These are phyloP conservation scores for Limosa lapponica DNA, from an alignment of 2,797 vertebrate genomes.

Conservation along the genomic window DNA sequence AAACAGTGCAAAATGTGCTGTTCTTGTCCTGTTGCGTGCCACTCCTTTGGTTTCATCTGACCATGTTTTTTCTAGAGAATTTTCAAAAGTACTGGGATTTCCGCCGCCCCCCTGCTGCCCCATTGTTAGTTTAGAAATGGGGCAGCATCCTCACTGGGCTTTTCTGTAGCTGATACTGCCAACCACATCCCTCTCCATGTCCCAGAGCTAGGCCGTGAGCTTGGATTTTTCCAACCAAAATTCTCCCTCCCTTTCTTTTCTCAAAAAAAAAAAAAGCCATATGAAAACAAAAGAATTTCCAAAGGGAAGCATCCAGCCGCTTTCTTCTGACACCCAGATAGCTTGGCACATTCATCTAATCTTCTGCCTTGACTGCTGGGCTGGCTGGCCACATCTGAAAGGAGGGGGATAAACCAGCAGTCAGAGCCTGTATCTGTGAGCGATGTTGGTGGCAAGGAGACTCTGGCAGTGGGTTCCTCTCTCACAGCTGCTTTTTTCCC, in stretches of 20 bases:
- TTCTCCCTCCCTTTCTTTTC: background rate
- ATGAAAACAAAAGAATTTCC: background rate
- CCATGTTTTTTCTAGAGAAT: background rate
- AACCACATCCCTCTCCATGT: background rate
- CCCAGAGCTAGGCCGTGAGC: background rate
- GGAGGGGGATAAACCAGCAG: background rate
- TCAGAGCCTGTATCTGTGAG: background rate
- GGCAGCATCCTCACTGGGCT: background rate
- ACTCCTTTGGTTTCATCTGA: background rate
- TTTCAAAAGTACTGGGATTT: background rate
- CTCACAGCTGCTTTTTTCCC: background rate
- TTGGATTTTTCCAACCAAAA: background rate
- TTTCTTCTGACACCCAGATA: constrained; percentile 1
- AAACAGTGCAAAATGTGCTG: background rate
- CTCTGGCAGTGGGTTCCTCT: constrained; percentile 21
- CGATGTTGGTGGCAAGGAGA: background rate
- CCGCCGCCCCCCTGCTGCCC: accelerated
- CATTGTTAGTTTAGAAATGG: background rate
- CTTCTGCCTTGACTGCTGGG: constrained; percentile 7
- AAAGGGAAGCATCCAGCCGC: background rate
- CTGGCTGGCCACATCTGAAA: constrained; percentile 34
- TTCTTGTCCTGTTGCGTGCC: background rate
- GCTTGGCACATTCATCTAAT: background rate
- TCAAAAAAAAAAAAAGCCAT: background rate
- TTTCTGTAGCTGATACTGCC: background rate